Evolutionary conservation across 2,797 vertebrate genomes (phyloP).

Genomic region (Scarus forsteni): DNA sequence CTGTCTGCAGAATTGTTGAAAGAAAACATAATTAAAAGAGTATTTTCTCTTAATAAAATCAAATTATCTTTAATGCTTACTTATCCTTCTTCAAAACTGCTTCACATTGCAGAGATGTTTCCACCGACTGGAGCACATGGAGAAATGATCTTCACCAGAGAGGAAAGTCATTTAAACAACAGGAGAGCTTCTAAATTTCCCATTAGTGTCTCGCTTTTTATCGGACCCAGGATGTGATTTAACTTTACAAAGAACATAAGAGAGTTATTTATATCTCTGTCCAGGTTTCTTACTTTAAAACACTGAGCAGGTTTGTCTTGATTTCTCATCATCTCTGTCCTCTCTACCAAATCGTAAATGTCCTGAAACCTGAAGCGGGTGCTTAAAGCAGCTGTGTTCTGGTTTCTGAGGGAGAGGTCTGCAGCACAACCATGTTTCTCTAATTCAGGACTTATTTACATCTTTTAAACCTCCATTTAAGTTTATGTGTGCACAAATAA

Average conservation of each 20-base stretch:
- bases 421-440: not conserved
- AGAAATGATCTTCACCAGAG: not conserved
- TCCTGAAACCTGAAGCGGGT: not conserved
- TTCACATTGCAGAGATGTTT: conserved; percentile 1
- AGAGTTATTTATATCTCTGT: not conserved
- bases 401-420: not conserved
- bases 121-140: not conserved
- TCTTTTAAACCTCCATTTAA: not conserved
- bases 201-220: not conserved
- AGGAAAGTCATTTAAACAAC: not conserved
- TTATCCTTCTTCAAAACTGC: conserved; percentile 1
- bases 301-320: not conserved
- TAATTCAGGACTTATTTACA: not conserved
- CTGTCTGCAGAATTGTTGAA: not conserved
- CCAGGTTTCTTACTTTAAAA: not conserved
- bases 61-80: not conserved
- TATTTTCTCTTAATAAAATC: not conserved
- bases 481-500: too few relatives aligned
- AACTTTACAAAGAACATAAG: not conserved
- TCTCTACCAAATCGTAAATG: not conserved
- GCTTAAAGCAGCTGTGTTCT: not conserved
- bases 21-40: not conserved
- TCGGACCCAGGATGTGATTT: not conserved
- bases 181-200: not conserved
- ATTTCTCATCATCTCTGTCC: not conserved